Evolutionary conservation across 2,113 vertebrate species (phyloP).

Genomic region (Syngnathoides biaculeatus): DNA sequence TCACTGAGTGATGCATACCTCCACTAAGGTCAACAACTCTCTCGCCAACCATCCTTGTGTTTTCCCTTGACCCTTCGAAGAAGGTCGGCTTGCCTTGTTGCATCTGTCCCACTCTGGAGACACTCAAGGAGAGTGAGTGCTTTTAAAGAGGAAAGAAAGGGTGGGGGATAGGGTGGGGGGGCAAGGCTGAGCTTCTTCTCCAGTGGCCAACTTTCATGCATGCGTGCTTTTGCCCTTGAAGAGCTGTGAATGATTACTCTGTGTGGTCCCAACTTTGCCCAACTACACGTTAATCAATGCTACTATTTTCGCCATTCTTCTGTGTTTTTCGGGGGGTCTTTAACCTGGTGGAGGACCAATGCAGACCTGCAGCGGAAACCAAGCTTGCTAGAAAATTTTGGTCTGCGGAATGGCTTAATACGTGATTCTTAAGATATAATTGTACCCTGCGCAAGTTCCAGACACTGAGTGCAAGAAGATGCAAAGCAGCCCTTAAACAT

Average conservation of each 20-base stretch:
- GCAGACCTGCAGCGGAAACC: background rate
- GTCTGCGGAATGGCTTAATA: no score
- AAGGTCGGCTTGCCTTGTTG: conserved; percentile 60
- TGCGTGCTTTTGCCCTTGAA: conserved; percentile 60
- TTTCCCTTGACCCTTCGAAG: conserved; percentile 66
- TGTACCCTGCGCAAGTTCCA: background rate
- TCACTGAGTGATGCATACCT: conserved; percentile 55
- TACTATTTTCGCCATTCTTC: conserved; percentile 22
- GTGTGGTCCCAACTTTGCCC: conserved; percentile 59
- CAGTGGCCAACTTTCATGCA: conserved; percentile 59
- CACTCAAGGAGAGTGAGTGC: conserved; percentile 63
- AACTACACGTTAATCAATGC: conserved; percentile 46
- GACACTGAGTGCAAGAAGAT: background rate
- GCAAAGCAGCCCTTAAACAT: background rate
- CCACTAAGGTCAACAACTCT: conserved; percentile 43
- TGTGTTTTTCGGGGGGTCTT: background rate
- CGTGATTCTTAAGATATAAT: background rate
- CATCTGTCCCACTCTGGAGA: conserved; percentile 64
- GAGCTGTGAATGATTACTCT: conserved; percentile 50
- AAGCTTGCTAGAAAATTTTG: background rate
- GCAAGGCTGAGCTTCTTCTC: conserved; percentile 57
- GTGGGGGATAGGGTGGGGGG: no score
- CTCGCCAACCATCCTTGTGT: conserved; percentile 45
- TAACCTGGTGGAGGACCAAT: background rate
- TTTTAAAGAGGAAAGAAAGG: conserved; percentile 55